Evolutionary conservation across 64 coral and sea anemone genomes (phyloP), one percentile per base, ranked within the genome.

Genomic region (Hydrozoanthus tunicans): DNA sequence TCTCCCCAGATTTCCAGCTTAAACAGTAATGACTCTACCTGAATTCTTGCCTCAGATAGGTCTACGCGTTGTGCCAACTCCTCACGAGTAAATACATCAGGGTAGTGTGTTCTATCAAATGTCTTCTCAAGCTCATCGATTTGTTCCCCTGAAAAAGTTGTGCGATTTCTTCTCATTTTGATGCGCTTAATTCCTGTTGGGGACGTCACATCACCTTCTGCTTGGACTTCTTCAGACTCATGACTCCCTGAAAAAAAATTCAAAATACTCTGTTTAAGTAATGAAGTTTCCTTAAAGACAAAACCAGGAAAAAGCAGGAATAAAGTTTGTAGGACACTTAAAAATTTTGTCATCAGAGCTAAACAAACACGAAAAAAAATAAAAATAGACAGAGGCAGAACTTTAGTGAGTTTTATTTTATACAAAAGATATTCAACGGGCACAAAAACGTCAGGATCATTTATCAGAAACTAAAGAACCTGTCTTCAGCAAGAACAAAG

Each of bases 11-110:
- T 81, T 91, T 96, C 95, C 95, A 96, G 95, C 95, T 84, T 96
- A 94, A 89, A 81, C 85, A 96, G 95, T 82, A 96, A 96, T 94
- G 92, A 96, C 92, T 94, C 54, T 96, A 99, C 97, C 97, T 99
- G 97, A 64, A 95, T 99, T 86, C 97, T 99, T 93, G 94, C 91
- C 92, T 99, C 97, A 85, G 97, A 91, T 43, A 95, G 92, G 60
- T 99, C 93, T 63, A 99, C 94, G 9, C 93, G 82, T 7, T 99
- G 94, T 17, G 94, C 97, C 4, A 99, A 73, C 66, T 99, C 94
- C 59, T 99, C 97, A 20, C 97, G 82, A 10, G 94, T 96, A 70
- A 99, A 99, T 1, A 99, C 97, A 66, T 99, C 97, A 65, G 94
- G 97, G 77, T 99, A 99, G 53, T 99, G 94, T 13, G 97, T 92